Conservation (phyloP, 2,797 vertebrate genomes). For the Urosaurus nigricauda region DNA sequence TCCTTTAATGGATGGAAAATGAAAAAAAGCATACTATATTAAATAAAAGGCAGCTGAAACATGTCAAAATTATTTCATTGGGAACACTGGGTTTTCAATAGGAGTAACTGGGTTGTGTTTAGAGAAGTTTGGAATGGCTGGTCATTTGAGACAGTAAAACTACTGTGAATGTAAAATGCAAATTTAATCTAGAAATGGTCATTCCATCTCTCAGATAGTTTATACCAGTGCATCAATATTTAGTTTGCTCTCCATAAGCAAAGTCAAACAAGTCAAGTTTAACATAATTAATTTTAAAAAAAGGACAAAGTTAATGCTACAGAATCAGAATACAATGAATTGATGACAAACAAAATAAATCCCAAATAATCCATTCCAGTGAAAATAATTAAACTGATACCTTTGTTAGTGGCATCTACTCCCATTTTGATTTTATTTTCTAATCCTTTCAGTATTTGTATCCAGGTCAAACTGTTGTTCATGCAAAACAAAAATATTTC, state of each 20-base stretch:
- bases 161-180: not conserved
- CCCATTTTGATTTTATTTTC: slow-evolving; percentile 31
- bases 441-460: slow-evolving; percentile 33
- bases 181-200: slow-evolving; percentile 37
- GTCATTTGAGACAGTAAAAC: slow-evolving; percentile 27
- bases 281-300: slow-evolving; percentile 53
- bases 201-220: slow-evolving; percentile 9
- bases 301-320: slow-evolving; percentile 49
- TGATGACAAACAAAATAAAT: slow-evolving; percentile 33
- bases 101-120: slow-evolving; percentile 40
- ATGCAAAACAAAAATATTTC: slow-evolving; percentile 42
- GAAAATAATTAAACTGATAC: slow-evolving; percentile 50
- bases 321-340: slow-evolving; percentile 61
- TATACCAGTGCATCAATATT: slow-evolving; percentile 38
- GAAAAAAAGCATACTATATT: slow-evolving; percentile 23
- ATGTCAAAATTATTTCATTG: slow-evolving; percentile 44
- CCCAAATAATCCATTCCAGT: slow-evolving; percentile 32
- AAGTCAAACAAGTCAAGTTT: slow-evolving; percentile 33
- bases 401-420: not conserved
- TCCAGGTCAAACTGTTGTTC: not conserved
- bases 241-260: slow-evolving; percentile 49
- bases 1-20: slow-evolving; percentile 41
- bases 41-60: slow-evolving; percentile 35
- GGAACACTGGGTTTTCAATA: slow-evolving; percentile 54
- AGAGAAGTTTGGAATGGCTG: slow-evolving; percentile 31